Base-by-base conservation (phyloP, 2,888 invertebrate species). In the Mylabris sibirica region DNA sequence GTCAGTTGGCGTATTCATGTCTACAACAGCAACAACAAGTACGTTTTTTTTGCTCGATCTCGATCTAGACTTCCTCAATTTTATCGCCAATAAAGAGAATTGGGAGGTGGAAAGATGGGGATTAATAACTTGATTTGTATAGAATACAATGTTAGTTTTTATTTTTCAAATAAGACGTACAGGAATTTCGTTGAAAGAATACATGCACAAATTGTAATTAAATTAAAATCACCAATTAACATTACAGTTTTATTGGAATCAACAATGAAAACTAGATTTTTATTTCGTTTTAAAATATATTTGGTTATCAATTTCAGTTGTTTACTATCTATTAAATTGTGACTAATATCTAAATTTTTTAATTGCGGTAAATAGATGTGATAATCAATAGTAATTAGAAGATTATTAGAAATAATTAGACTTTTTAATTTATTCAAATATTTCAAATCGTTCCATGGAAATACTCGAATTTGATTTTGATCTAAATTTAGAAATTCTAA, bases 371-470 rank as follows among this genome's bases (percentile, higher is more conserved):
- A 53, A 53, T 24, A 0, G 11, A 53, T 1, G 4, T 53, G 12
- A 22, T 24, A 24, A 24, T 53, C 8, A 4, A 53, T 24, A 24
- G 9, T 20, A 11, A 1, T 24, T 53, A 53, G 12, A 24, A 8
- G 3, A 53, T 53, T 53, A 12, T 24, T 53, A 11, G 53, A 53
- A 12, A 53, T 12, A 12, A 53, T 53, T 11, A 53, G 22, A 24
- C 22, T 53, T 53, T 53, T 22, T 12, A 53, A 53, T 53, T 53
- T 22, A 5, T 53, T 11, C 11, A 53, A 24, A 22, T 14, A 12
- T 11, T 53, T 12, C 4, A 53, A 24, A 53, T 53, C 53, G 22
- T 53, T 53, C 53, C 53, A 53, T 53, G 53, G 53, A 5, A 53
- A 53, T 24, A 3, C 0, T 12, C 3, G 2, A 22, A 53, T 8